These are phyloP conservation scores for Actinernus sp. DNA, from an alignment of 92 coral and sea anemone species.

Conservation along the genomic window DNA sequence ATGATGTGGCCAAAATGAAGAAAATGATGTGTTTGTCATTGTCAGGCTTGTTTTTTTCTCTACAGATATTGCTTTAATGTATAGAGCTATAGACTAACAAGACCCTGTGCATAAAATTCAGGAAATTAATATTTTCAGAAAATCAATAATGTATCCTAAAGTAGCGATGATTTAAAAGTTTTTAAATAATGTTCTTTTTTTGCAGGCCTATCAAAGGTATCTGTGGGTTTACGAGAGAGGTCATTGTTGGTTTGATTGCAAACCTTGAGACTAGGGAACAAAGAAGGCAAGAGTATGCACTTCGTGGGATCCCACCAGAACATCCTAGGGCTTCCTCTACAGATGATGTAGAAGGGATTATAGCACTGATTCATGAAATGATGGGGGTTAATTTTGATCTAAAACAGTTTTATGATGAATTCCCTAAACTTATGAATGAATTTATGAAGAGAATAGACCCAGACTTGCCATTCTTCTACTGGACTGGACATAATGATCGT, in stretches of 20 bases:
- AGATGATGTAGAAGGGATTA: conserved; percentile 69
- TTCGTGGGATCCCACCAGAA: conserved; percentile 48
- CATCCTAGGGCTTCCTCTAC: conserved; percentile 72
- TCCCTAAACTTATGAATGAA: conserved; percentile 69
- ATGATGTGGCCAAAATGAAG: not conserved
- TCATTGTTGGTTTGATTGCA: conserved; percentile 58
- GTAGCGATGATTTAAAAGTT: too few species aligned
- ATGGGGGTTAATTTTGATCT: conserved; percentile 53
- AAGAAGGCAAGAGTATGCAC: conserved; percentile 18
- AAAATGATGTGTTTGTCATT: not conserved
- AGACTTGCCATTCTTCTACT: conserved; percentile 49
- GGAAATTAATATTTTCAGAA: too few species aligned
- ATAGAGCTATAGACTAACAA: too few species aligned
- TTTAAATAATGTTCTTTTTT: not conserved
- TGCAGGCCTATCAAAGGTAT: conserved; percentile 65
- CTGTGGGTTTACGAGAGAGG: too few species aligned
- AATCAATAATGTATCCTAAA: too few species aligned
- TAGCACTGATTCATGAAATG: conserved; percentile 61
- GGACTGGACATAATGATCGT: conserved; percentile 62
- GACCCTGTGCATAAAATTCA: too few species aligned
- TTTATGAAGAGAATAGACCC: conserved; percentile 66
- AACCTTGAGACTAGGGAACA: conserved; percentile 54
- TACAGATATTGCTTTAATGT: too few species aligned
- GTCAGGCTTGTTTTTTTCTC: not conserved
- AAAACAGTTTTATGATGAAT: conserved; percentile 53